Conservation (phyloP, 1,140 invertebrate genomes). For the Pararge aegeria region DNA sequence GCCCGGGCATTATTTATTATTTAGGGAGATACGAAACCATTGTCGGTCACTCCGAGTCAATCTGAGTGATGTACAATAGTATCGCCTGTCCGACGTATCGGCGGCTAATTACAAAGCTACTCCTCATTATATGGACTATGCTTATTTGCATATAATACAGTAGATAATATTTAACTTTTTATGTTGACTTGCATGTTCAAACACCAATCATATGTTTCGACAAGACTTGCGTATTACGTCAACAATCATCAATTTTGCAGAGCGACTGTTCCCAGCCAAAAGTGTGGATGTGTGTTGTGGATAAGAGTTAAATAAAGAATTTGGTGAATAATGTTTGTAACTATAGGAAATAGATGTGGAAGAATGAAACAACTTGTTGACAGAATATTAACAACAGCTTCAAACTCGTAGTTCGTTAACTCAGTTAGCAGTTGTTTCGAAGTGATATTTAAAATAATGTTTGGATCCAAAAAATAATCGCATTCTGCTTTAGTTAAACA, state of each 20-base stretch:
- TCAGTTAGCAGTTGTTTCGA: no score
- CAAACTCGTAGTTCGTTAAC: no score
- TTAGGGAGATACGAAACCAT: conserved; percentile 43
- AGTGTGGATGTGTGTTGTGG: no score
- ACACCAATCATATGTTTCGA: background rate
- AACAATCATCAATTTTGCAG: background rate
- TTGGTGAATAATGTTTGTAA: no score
- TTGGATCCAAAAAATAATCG: no score
- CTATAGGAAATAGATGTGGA: no score
- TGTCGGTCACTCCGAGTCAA: conserved; percentile 32
- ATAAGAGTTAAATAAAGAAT: no score
- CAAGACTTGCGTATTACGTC: background rate
- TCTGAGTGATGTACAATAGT: conserved; percentile 42
- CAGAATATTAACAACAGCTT: no score
- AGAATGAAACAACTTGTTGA: no score
- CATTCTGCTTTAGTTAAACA: no score
- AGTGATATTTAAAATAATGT: no score
- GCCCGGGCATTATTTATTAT: conserved; percentile 47
- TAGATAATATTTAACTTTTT: background rate
- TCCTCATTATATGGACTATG: background rate
- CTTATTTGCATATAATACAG: background rate
- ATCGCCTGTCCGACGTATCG: conserved; percentile 34
- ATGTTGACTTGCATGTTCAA: background rate
- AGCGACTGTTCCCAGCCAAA: background rate
- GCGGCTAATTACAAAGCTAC: conserved; percentile 27